Evolutionary conservation across 2,113 vertebrate species (phyloP), one percentile per base, ranked within the genome.

Genomic region (Odobenus rosmarus): DNA sequence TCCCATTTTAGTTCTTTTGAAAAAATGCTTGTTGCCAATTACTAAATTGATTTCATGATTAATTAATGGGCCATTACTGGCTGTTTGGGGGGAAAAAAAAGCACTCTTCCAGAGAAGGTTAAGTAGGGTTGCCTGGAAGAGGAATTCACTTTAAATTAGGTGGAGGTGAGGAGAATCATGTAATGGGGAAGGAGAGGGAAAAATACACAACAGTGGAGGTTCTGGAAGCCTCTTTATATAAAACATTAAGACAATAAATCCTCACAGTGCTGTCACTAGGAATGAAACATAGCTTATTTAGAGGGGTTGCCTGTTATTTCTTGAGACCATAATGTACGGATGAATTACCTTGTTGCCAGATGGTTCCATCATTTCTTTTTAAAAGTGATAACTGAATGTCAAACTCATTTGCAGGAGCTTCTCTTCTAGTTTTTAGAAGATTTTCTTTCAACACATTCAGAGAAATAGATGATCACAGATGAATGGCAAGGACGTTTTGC

Each of bases 1-100:
- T 55, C 93, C 26, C 59, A 24, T 90, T 89, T 96, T 64, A 77
- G 67, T 81, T 82, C 76, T 82, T 71, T 72, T 12, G 1, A 46
- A 84, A 81, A 88, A 86, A 57, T 62, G 36, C 19, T 62, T 53
- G 53, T 49, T 90, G 76, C 51, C 89, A 62, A 77, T 46, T 2
- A n/a, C n/a, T 77, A 74, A 82, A 88, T 74, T 93, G 64, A 83
- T 57, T 88, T 85, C 26, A 33, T 82, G 57, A 64, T 83, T 91
- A 71, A 91, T 77, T 89, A 79, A 89, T 92, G 26, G 64, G 4
- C 11, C n/a, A 86, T 39, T 64, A 67, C 16, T 36, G 36, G 59
- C 67, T 83, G 62, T 82, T 46, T 9, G 67, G 33, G 18, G 16
- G 67, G 33, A 5, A 46, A 46, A 46, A 46, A 46, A 46, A 46